Conservation (phyloP, 1,140 invertebrate species). For the Heliconius hermathena region DNA sequence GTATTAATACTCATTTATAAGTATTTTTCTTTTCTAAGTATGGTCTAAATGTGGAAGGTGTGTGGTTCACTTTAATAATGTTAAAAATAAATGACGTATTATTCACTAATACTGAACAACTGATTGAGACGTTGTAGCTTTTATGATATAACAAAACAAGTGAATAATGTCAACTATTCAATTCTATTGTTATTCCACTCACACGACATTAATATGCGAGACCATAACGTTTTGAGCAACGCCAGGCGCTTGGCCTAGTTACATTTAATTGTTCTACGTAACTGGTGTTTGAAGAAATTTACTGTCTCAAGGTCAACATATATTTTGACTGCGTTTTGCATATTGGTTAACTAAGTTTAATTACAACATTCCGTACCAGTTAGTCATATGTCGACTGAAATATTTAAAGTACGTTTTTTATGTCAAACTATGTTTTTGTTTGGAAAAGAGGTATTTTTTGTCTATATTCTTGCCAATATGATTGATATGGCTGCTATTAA, state of each 20-base stretch:
- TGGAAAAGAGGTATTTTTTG: too few relatives aligned
- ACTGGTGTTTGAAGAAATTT: slow-evolving; percentile 16
- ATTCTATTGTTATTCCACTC: slow-evolving; percentile 14
- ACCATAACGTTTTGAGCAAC: slow-evolving; percentile 44
- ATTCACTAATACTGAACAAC: neutral
- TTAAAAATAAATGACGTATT: too few relatives aligned
- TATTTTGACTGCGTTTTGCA: slow-evolving; percentile 1
- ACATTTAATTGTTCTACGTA: slow-evolving; percentile 37
- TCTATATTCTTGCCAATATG: too few relatives aligned
- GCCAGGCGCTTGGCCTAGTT: slow-evolving; percentile 46
- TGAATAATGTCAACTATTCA: neutral
- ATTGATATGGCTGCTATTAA: neutral
- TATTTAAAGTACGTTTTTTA: neutral
- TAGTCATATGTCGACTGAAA: neutral
- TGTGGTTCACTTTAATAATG: too few relatives aligned
- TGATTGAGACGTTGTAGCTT: neutral
- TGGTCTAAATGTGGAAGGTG: too few relatives aligned
- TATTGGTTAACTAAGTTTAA: neutral
- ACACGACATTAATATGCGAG: slow-evolving; percentile 38
- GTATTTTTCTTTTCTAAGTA: too few relatives aligned
- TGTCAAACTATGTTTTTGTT: neutral
- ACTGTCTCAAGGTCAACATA: slow-evolving; percentile 32
- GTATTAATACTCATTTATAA: too few relatives aligned
- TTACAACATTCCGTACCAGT: neutral
- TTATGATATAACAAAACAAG: slow-evolving; percentile 11